Base-by-base conservation (phyloP, 2,797 vertebrate genomes). In the Ceryle rudis region DNA sequence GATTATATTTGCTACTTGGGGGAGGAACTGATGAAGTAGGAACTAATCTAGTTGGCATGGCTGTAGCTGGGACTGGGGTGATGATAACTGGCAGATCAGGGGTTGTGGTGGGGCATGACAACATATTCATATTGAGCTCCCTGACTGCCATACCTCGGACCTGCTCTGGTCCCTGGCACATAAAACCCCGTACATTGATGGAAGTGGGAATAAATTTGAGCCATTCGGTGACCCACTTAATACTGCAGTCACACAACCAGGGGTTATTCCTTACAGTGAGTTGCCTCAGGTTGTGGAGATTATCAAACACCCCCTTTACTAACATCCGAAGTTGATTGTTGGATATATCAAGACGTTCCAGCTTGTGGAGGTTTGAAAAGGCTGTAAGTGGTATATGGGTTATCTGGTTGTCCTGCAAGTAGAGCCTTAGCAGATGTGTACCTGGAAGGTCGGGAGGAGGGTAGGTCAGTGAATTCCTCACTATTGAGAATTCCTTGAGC, bases 331-430 rank as follows among this genome's bases (percentile, higher is more conserved):
- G 98, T 41, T 99, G 99, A 98, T 99, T 99, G 98, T 98, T 99
- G 67, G 99, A 99, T 91, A 99, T 98, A 97, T 99, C 99, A 96
- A 99, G 98, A 96, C 98, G 98, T 90, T 99, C 99, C 82, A 99
- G 98, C 97, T 98, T 99, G 49, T 98, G 98, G 74, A 99, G 98
- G 65, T 98, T 98, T 14, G 98, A 96, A 72, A 99, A 99, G 89
- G 99, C 99, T 57, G 97, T 98, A 93, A 98, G 96, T 31, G 99
- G 99, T 98, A 99, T 99, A 91, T 98, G 97, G 86, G 97, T 99
- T 95, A 99, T 99, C 98, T 99, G 99, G 98, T 99, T 99, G 97
- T 99, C 99, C 97, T 99, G 99, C 92, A 99, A 98, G 94, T 98
- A 99, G 51, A 99, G 98, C 95, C 99, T 99, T 82, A 99, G 94